These are phyloP conservation scores for Trichacis sp. DNA, from an alignment of 2,888 invertebrate genomes.

Conservation along the genomic window DNA sequence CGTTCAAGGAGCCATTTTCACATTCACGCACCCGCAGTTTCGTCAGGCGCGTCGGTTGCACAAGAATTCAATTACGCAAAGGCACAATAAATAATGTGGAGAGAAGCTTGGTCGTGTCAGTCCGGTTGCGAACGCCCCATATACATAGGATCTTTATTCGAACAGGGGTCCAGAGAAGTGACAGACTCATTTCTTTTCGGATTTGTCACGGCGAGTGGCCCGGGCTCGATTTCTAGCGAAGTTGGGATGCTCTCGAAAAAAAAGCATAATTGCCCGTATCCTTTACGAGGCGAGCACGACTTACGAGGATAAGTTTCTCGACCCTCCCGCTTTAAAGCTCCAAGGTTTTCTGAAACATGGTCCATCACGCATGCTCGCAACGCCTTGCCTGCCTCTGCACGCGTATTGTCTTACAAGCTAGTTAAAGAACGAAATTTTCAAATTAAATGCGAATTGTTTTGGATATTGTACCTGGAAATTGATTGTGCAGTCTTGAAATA, in stretches of 20 bases:
- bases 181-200: conserved; percentile 8
- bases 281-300: conserved; percentile 43
- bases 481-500: too few species aligned
- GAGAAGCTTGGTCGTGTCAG: not conserved
- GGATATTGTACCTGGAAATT: too few species aligned
- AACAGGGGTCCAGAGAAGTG: not conserved
- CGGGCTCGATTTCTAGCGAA: conserved; percentile 16
- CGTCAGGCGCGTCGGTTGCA: not conserved
- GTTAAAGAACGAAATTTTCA: too few species aligned
- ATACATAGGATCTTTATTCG: conserved; percentile 7
- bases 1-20: not conserved
- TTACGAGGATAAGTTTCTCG: conserved; percentile 49
- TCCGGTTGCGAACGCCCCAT: not conserved
- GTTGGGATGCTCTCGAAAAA: conserved; percentile 4
- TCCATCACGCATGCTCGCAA: too few species aligned
- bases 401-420: conserved; percentile 23
- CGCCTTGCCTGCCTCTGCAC: too few species aligned
- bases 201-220: conserved; percentile 11
- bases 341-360: not conserved
- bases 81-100: conserved; percentile 1
- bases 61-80: conserved; percentile 10
- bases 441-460: too few species aligned
- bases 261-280: conserved; percentile 54
- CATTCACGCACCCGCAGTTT: not conserved
- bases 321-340: conserved; percentile 32